These are phyloP conservation scores for Falcunculus frontatus DNA, from an alignment of 2,113 vertebrate species.

Conservation along the genomic window DNA sequence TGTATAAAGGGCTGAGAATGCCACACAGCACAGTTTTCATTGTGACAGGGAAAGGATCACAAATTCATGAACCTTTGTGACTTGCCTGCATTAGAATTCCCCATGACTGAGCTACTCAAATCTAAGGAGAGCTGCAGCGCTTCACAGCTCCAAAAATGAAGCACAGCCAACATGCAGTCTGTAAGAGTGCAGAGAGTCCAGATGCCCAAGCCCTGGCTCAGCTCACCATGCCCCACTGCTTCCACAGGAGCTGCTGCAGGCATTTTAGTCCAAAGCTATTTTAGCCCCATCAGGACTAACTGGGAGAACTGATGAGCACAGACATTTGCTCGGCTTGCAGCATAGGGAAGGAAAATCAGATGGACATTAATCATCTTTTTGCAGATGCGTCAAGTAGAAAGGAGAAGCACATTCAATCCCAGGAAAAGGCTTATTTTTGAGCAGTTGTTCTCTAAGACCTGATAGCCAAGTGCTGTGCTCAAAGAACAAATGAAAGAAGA, in stretches of 20 bases:
- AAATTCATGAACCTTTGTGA: neutral
- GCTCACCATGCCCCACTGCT: neutral
- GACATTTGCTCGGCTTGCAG: neutral
- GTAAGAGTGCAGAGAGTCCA: neutral
- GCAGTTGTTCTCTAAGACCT: neutral
- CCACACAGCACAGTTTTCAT: neutral
- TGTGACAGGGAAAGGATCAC: neutral
- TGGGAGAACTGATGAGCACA: neutral
- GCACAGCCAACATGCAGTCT: neutral
- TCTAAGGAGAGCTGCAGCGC: neutral
- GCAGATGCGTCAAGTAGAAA: neutral
- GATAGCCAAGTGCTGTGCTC: neutral
- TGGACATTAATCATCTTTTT: neutral
- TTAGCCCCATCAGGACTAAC: neutral
- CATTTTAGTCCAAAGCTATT: neutral
- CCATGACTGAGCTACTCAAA: neutral
- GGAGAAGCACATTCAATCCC: neutral
- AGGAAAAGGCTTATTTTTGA: conserved; percentile 22
- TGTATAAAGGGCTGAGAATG: neutral
- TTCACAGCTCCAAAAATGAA: neutral
- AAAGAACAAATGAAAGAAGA: conserved; percentile 20
- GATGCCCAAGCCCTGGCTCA: neutral
- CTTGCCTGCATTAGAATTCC: neutral
- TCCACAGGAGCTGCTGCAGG: neutral
- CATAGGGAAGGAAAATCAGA: neutral